A percentile compares a stretch with the other conserved stretches of the same genome.
Evolutionary conservation across 2,113 vertebrate genomes (phyloP).

Genomic region (Bambusicola thoracicus): DNA sequence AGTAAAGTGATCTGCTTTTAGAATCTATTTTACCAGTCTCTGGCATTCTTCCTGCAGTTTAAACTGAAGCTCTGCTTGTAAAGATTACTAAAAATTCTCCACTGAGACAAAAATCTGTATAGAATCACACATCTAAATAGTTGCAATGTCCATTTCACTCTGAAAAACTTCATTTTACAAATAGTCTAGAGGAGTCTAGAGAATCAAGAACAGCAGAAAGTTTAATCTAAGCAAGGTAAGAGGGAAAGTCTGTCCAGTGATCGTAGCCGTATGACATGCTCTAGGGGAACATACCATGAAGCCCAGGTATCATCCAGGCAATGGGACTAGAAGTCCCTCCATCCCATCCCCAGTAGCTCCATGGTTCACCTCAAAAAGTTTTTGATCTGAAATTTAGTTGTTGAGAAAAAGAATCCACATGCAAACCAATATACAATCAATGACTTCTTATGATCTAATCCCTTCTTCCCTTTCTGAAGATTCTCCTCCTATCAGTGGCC

Average conservation of each 20-base stretch:
- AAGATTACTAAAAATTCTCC: background rate
- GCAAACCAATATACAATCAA: rapidly evolving
- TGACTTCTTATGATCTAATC: background rate
- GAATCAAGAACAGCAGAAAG: background rate
- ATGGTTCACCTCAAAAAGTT: background rate
- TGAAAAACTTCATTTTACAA: background rate
- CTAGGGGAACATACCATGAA: background rate
- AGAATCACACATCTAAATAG: background rate
- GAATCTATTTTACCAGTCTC: background rate
- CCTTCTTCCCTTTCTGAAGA: background rate
- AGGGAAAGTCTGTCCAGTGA: background rate
- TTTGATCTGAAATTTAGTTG: background rate
- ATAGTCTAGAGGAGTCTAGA: background rate
- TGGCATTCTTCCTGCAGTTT: background rate
- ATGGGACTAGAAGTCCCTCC: background rate
- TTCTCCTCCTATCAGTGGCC: background rate
- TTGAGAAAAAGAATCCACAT: background rate
- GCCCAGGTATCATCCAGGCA: background rate
- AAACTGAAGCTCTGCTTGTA: background rate
- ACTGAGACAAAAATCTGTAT: background rate
- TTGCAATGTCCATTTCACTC: background rate
- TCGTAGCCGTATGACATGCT: background rate
- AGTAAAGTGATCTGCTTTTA: background rate
- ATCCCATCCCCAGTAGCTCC: background rate
- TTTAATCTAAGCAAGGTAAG: background rate